Base-by-base conservation (phyloP, 1,140 invertebrate genomes). In the Asbolus verrucosus region DNA sequence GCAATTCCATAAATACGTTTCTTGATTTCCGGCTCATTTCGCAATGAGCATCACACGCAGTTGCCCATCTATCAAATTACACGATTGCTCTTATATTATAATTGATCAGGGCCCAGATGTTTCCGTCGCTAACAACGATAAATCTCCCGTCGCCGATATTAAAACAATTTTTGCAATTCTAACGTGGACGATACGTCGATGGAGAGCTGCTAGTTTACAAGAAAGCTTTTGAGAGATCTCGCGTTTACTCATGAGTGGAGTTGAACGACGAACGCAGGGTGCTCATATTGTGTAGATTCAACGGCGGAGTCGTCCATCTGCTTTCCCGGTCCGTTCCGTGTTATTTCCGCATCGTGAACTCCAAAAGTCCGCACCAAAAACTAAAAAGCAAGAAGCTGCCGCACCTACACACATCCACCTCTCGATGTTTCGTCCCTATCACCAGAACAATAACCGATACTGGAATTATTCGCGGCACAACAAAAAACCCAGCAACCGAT, bases 61-160 rank as follows among this genome's bases (percentile, higher is more conserved):
- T 71, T 71, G 65, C 59, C 65, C 70, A 71, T 71, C 70, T 71
- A 71, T 71, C 70, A 71, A 67, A 71, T 71, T 71, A 71, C 70
- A 63, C 38, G 66, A 71, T n/a, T n/a, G n/a, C n/a, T n/a, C n/a
- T n/a, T n/a, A n/a, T 67, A 39, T 63, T 41, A 63, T 63, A 63
- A 63, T 63, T 63, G 61, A 63, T 63, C 33, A n/a, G 60, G 61
- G 61, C 39, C 33, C 61, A 63, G 61, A 63, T 63, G 61, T n/a
- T n/a, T n/a, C n/a, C n/a, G n/a, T n/a, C n/a, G n/a, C n/a, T n/a
- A n/a, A n/a, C n/a, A n/a, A n/a, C n/a, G n/a, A n/a, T n/a, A n/a
- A n/a, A n/a, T n/a, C n/a, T n/a, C n/a, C n/a, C n/a, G n/a, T n/a
- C n/a, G n/a, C n/a, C n/a, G n/a, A n/a, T n/a, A n/a, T n/a, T n/a